Evolutionary conservation across 2,797 vertebrate genomes (phyloP).

Genomic region (Cygnus olor): DNA sequence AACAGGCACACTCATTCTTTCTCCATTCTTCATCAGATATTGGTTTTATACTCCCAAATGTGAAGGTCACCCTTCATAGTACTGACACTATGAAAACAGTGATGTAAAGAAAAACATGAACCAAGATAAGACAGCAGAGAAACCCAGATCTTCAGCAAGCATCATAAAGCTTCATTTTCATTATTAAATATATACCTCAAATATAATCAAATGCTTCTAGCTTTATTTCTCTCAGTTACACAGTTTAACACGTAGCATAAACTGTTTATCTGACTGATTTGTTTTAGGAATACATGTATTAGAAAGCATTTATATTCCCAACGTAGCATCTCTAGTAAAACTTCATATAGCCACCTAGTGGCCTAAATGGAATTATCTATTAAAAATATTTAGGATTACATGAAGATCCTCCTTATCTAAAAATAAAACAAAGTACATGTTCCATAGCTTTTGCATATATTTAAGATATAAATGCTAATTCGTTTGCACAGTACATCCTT

Average conservation of each 20-base stretch:
- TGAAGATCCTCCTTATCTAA: slow-evolving; percentile 54
- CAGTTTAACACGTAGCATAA: slow-evolving; percentile 51
- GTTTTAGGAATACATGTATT: slow-evolving; percentile 1
- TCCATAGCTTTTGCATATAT: slow-evolving; percentile 79
- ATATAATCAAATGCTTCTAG: slow-evolving; percentile 48
- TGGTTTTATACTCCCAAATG: neutral
- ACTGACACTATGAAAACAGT: neutral
- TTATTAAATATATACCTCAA: slow-evolving; percentile 32
- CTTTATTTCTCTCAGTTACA: slow-evolving; percentile 63
- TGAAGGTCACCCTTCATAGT: neutral
- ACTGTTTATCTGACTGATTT: slow-evolving; percentile 21
- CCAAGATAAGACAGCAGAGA: neutral
- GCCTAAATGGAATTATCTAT: slow-evolving; percentile 42
- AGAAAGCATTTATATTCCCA: slow-evolving; percentile 43
- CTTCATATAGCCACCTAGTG: slow-evolving; percentile 63
- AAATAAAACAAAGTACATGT: slow-evolving; percentile 78
- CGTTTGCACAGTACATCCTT: slow-evolving; percentile 80
- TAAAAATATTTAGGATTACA: slow-evolving; percentile 52
- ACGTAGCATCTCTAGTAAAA: slow-evolving; percentile 40
- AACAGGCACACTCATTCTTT: neutral
- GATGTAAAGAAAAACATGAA: neutral
- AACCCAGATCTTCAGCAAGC: neutral
- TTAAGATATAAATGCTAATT: slow-evolving; percentile 84
- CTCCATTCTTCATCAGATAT: slow-evolving; percentile 9
- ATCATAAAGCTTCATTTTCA: neutral